Conservation (phyloP, 2,888 invertebrate species). For the Nowickia ferox region DNA sequence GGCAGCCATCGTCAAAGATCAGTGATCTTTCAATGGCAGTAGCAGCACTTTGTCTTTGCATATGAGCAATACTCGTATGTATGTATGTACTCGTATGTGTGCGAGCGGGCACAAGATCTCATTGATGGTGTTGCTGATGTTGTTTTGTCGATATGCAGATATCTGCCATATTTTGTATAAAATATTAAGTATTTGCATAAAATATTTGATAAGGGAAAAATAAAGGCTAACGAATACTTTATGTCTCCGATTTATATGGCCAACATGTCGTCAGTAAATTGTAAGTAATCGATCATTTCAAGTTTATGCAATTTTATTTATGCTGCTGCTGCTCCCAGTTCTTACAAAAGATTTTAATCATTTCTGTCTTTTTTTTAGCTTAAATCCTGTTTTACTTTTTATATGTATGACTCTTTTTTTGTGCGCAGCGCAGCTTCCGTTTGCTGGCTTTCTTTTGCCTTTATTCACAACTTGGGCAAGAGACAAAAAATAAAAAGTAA, state of each 20-base stretch:
- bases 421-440: constrained; percentile 60
- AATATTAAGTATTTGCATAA: constrained; percentile 62
- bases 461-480: not conserved
- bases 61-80: not conserved
- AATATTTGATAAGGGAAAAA: constrained; percentile 66
- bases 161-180: constrained; percentile 50
- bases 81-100: no score
- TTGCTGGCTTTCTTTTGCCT: constrained; percentile 43
- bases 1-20: constrained; percentile 54
- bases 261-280: constrained; percentile 70
- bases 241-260: constrained; percentile 47
- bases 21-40: constrained; percentile 65
- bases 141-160: constrained; percentile 60
- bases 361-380: constrained; percentile 3
- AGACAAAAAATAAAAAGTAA: constrained; percentile 2
- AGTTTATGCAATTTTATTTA: constrained; percentile 42
- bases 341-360: constrained; percentile 53
- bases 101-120: not conserved
- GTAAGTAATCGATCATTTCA: constrained; percentile 69
- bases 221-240: not conserved
- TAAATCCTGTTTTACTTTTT: constrained; percentile 22
- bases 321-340: not conserved
- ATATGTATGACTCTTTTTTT: not conserved
- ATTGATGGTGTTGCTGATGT: constrained; percentile 68
- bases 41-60: constrained; percentile 42